phyloP scores from a whole-genome alignment of 1,140 invertebrate species.

The Pomacea maculata region DNA sequence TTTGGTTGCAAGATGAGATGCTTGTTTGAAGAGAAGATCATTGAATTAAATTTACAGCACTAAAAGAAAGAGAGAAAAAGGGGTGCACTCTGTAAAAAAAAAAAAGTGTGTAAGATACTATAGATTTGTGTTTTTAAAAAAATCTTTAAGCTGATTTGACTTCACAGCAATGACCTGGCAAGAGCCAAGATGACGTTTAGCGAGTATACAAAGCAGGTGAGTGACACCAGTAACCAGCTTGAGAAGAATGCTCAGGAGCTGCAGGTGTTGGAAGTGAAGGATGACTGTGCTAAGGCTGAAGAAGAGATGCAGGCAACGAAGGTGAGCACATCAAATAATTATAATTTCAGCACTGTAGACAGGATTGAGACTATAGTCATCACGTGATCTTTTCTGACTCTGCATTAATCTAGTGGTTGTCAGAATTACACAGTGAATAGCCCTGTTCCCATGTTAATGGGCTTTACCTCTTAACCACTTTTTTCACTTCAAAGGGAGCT shows the following conservation, averaged over 20 bases:
- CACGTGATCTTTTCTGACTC: background rate
- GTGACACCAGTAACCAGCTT: constrained; percentile 53
- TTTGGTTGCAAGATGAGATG: no score
- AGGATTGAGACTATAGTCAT: background rate
- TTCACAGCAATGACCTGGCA: constrained; percentile 55
- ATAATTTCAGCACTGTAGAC: background rate
- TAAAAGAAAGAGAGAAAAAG: no score
- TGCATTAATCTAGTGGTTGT: no score
- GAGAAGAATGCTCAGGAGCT: constrained; percentile 57
- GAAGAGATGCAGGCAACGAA: constrained; percentile 59
- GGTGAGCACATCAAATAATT: constrained; percentile 29
- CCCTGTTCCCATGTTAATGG: no score
- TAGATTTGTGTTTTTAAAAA: no score
- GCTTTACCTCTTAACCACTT: no score
- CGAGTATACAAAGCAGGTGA: constrained; percentile 56
- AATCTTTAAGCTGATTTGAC: background rate
- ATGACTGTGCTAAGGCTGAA: constrained; percentile 54
- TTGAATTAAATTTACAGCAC: no score
- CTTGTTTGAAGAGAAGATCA: no score
- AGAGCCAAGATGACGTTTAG: constrained; percentile 55
- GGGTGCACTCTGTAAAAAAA: no score
- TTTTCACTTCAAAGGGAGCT: no score
- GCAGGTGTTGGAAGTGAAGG: constrained; percentile 54
- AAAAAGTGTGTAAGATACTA: no score
- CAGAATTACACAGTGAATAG: no score